Percentiles rank a stretch among this genome's conserved stretches.
Conservation (phyloP, 2,888 invertebrate species). For the Ennomos quercinarius region DNA sequence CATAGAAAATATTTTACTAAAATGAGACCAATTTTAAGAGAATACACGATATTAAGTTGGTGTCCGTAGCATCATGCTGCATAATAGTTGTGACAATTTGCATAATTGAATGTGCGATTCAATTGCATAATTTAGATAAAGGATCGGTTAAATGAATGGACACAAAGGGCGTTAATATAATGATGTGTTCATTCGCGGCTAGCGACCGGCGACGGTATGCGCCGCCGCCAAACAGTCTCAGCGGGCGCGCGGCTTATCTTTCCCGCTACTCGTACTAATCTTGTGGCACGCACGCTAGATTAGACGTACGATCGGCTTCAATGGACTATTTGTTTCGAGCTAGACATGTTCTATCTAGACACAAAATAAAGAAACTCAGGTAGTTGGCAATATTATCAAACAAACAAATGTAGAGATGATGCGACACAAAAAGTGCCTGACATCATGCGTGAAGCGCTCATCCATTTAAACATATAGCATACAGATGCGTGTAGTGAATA, state of each 20-base stretch:
- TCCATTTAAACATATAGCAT: constrained; percentile 21
- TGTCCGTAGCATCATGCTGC: neutral
- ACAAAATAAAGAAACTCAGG: neutral
- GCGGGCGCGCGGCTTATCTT: constrained; percentile 50
- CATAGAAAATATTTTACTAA: constrained; percentile 22
- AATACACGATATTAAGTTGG: constrained; percentile 4
- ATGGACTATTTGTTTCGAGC: constrained; percentile 9
- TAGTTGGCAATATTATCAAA: no score
- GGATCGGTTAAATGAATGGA: constrained; percentile 26
- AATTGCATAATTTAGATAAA: neutral
- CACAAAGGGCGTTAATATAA: constrained; percentile 43
- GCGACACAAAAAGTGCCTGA: constrained; percentile 4
- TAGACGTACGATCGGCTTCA: constrained; percentile 36
- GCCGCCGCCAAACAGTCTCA: constrained; percentile 73
- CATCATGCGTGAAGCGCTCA: constrained; percentile 17
- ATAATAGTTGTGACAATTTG: neutral
- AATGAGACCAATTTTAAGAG: constrained; percentile 7
- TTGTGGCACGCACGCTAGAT: constrained; percentile 37
- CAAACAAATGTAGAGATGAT: no score
- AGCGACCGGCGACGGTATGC: constrained; percentile 26
- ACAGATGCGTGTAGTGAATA: constrained; percentile 21
- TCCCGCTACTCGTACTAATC: constrained; percentile 48
- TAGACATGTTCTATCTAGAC: neutral
- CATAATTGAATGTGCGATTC: constrained; percentile 5
- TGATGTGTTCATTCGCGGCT: constrained; percentile 19